phyloP scores from a whole-genome alignment of 2,797 vertebrate genomes.

The Pipistrellus nathusii region DNA sequence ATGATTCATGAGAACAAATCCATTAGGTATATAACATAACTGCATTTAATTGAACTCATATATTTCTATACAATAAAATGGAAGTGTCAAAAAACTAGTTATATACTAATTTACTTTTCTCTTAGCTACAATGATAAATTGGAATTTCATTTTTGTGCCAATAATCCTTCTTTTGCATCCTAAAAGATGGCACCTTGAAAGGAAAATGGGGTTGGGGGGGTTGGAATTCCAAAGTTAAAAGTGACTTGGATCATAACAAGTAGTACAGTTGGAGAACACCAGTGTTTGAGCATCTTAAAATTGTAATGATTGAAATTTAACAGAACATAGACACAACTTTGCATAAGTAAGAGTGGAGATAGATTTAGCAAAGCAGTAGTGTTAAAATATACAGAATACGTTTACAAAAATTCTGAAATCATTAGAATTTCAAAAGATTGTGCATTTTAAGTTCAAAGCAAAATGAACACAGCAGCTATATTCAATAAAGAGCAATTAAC shows the following conservation, averaged over 20 bases:
- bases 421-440: constrained; percentile 35
- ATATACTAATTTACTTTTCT: constrained; percentile 70
- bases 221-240: constrained; percentile 59
- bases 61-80: constrained; percentile 68
- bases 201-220: constrained; percentile 33
- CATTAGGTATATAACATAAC: constrained; percentile 67
- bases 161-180: constrained; percentile 49
- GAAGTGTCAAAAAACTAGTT: constrained; percentile 71
- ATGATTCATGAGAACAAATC: constrained; percentile 73
- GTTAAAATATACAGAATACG: neutral
- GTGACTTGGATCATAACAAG: constrained; percentile 65
- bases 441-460: constrained; percentile 20
- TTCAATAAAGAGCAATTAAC: neutral
- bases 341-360: constrained; percentile 42
- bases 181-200: constrained; percentile 52
- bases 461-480: constrained; percentile 21
- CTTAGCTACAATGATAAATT: constrained; percentile 65
- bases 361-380: constrained; percentile 39
- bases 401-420: neutral
- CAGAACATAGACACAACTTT: neutral
- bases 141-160: constrained; percentile 64
- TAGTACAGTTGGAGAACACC: constrained; percentile 57
- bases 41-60: constrained; percentile 78
- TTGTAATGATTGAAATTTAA: constrained; percentile 62
- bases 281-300: constrained; percentile 39